Base-by-base conservation (phyloP, 2,113 vertebrate species). In the Cepphus grylle region DNA sequence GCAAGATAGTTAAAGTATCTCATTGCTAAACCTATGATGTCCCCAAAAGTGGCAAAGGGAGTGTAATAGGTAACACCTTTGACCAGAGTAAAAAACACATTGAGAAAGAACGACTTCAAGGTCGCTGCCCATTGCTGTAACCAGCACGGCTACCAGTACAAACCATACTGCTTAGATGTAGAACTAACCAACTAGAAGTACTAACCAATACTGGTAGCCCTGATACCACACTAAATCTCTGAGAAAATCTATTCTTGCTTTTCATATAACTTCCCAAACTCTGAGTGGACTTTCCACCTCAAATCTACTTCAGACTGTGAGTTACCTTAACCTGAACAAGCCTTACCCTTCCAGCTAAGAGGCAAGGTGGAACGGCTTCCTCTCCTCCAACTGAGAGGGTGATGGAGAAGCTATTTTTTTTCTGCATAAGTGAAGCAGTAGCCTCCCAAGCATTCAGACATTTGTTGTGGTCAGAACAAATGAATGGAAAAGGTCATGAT, bases 391-490 rank as follows among this genome's bases (percentile, higher is more conserved):
- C 19, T 56, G 22, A 81, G 36, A 27, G 26, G n/a, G 13, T 22
- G 26, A 72, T 16, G 34, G 56, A 72, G 15, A 29, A 61, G 11
- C 15, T 26, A 6, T 82, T 80, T 56, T 52, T 43, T 49, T 67
- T 38, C 52, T 63, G 30, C 56, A 27, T 9, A 49, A 78, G 12
- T 22, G 65, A 90, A 88, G 25, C 4, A 55, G 29, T 20, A 81
- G 17, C 10, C 17, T 88, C 47, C 13, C 38, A 55, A 81, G 30
- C 62, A 49, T 53, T 70, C 0, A 0, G 55, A 43, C 4, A 53
- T 71, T 58, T 58, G 5, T 85, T 81, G 22, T 16, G 27, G 49
- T 55, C 61, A 36, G 30, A 74, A 40, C 9, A 94, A 93, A 93
- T 19, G 19, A 66, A 78, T 30, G 45, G 10, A 1, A 3, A 85